These are phyloP conservation scores for Hypomesus transpacificus DNA, from an alignment of 2,113 vertebrate species.

Conservation along the genomic window DNA sequence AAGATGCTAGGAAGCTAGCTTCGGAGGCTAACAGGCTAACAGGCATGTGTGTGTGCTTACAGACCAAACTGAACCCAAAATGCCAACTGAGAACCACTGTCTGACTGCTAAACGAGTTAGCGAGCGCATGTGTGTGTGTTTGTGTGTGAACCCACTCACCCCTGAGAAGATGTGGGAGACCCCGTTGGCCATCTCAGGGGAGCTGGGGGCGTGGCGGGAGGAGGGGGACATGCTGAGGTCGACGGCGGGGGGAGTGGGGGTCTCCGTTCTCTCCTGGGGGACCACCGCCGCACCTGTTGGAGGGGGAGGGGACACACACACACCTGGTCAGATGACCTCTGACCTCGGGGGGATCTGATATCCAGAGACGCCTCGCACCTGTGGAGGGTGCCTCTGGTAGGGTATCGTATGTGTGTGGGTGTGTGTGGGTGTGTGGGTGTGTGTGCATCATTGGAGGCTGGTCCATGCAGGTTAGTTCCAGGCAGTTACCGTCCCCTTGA, in stretches of 20 bases:
- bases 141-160: conserved; percentile 68
- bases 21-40: no score
- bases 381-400: not conserved
- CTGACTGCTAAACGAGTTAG: conserved; percentile 2
- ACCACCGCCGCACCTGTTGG: conserved; percentile 67
- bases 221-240: conserved; percentile 90
- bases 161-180: conserved; percentile 65
- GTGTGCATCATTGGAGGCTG: no score
- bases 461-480: no score
- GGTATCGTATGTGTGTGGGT: not conserved
- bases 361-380: not conserved
- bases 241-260: conserved; percentile 78
- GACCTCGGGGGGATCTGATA: not conserved
- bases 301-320: conserved; percentile 10
- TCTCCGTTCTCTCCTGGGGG: conserved; percentile 75
- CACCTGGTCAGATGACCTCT: conserved; percentile 14
- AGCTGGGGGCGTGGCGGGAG: conserved; percentile 77
- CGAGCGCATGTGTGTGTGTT: not conserved
- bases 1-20: no score
- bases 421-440: not conserved
- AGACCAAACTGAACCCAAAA: no score
- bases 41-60: not conserved
- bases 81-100: not conserved
- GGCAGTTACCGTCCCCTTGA: no score
- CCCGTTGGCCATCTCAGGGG: conserved; percentile 78